Conservation (phyloP, 2,888 invertebrate genomes). For the Tetragonula carbonaria region DNA sequence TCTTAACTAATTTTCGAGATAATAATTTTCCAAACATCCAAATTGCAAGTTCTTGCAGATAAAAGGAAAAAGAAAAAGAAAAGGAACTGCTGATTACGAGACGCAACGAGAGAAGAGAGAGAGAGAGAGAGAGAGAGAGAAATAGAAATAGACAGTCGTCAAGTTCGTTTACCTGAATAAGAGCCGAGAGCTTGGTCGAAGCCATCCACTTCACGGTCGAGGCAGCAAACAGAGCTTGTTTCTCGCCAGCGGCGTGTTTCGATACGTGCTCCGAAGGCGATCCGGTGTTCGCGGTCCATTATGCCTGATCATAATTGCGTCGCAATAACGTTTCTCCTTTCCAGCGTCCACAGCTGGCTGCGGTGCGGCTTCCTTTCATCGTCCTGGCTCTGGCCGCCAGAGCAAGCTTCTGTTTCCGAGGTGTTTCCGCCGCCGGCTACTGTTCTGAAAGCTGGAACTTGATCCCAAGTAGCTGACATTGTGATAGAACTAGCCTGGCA, state of each 20-base stretch:
- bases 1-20: no score
- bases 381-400: slow-evolving; percentile 71
- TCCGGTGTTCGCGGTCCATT: slow-evolving; percentile 77
- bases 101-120: no score
- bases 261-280: slow-evolving; percentile 71
- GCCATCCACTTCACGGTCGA: not conserved
- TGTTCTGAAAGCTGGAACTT: slow-evolving; percentile 80
- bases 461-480: slow-evolving; percentile 77
- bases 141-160: no score
- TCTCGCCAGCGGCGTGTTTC: slow-evolving; percentile 60
- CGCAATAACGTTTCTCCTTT: slow-evolving; percentile 75
- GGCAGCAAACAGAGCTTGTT: not conserved
- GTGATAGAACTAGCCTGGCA: slow-evolving; percentile 64
- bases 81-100: no score
- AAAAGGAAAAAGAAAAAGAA: no score
- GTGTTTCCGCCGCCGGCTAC: slow-evolving; percentile 81
- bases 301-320: slow-evolving; percentile 79
- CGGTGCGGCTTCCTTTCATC: slow-evolving; percentile 77
- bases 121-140: no score
- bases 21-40: no score
- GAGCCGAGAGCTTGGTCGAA: not conserved
- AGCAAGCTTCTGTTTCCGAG: slow-evolving; percentile 81
- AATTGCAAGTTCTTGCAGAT: no score
- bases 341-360: slow-evolving; percentile 60
- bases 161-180: not conserved